A percentile compares a stretch with the other conserved stretches of the same genome.
phyloP scores from a whole-genome alignment of 2,888 invertebrate species.

The Schizotus pectinicornis region DNA sequence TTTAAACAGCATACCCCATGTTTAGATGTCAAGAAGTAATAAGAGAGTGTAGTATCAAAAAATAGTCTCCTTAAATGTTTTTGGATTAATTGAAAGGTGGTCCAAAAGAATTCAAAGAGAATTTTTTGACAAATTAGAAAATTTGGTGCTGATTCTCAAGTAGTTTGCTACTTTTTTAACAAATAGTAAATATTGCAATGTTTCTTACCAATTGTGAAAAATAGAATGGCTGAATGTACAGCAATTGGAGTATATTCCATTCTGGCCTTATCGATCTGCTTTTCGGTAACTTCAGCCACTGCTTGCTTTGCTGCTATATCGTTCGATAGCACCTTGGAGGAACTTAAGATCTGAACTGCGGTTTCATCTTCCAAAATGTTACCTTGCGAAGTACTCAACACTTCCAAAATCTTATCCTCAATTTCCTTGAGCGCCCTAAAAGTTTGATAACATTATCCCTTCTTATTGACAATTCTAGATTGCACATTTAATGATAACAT shows the following conservation, averaged over 20 bases:
- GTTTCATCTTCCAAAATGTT: slow-evolving; percentile 92
- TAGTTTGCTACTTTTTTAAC: too few species aligned
- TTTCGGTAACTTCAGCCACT: slow-evolving; percentile 87
- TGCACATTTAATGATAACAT: too few species aligned
- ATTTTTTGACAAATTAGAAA: not conserved
- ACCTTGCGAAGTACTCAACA: slow-evolving; percentile 73
- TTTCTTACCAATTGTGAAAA: slow-evolving; percentile 84
- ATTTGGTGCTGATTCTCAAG: too few species aligned
- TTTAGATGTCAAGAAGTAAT: too few species aligned
- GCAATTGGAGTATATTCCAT: slow-evolving; percentile 90
- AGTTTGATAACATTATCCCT: too few species aligned
- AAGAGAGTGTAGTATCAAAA: too few species aligned
- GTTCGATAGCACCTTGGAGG: slow-evolving; percentile 87
- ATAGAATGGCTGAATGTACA: slow-evolving; percentile 85
- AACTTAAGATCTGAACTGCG: slow-evolving; percentile 85
- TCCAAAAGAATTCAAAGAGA: not conserved
- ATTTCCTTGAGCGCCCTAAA: slow-evolving; percentile 79
- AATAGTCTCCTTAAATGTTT: too few species aligned
- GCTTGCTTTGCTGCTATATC: slow-evolving; percentile 92
- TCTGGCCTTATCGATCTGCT: slow-evolving; percentile 85
- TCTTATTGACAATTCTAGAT: too few species aligned
- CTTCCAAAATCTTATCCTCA: slow-evolving; percentile 87
- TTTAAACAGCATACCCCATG: too few species aligned
- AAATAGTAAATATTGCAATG: not conserved
- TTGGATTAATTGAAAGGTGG: too few species aligned